Evolutionary conservation across 53 echinoderm and acorn worm species (phyloP).

Genomic region (Glandiceps talaboti): DNA sequence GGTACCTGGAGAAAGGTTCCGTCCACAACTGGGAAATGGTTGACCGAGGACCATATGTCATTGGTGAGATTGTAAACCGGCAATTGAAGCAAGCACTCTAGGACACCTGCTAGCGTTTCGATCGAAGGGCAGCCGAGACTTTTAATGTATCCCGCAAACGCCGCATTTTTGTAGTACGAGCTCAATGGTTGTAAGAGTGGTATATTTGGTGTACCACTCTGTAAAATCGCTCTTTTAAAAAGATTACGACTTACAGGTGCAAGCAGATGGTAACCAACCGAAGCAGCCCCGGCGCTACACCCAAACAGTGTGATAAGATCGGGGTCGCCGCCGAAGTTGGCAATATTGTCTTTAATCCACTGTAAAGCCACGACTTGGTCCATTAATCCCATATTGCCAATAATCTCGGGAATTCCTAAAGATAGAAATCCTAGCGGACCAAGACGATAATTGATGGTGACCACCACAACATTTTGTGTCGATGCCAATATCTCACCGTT

Average conservation of each 20-base stretch:
- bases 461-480: conserved; percentile 63
- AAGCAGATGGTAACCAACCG: conserved; percentile 59
- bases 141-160: neutral
- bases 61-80: neutral
- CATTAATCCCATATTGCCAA: conserved; percentile 81
- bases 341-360: conserved; percentile 86
- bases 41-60: neutral
- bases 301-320: conserved; percentile 69
- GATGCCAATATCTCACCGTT: conserved; percentile 71
- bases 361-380: conserved; percentile 65
- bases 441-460: conserved; percentile 77
- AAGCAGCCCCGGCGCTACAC: conserved; percentile 83
- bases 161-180: neutral
- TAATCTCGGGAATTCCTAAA: conserved; percentile 52
- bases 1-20: neutral
- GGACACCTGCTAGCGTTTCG: neutral
- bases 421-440: conserved; percentile 79
- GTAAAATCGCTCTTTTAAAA: conserved; percentile 60
- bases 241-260: conserved; percentile 39
- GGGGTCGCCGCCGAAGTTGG: conserved; percentile 55
- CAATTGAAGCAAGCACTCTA: neutral
- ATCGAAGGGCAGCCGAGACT: conserved; percentile 4
- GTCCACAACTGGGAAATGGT: neutral
- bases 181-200: conserved; percentile 3
- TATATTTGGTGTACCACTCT: conserved; percentile 71